Conservation (phyloP, 2,888 invertebrate genomes). For the Acheta domesticus region DNA sequence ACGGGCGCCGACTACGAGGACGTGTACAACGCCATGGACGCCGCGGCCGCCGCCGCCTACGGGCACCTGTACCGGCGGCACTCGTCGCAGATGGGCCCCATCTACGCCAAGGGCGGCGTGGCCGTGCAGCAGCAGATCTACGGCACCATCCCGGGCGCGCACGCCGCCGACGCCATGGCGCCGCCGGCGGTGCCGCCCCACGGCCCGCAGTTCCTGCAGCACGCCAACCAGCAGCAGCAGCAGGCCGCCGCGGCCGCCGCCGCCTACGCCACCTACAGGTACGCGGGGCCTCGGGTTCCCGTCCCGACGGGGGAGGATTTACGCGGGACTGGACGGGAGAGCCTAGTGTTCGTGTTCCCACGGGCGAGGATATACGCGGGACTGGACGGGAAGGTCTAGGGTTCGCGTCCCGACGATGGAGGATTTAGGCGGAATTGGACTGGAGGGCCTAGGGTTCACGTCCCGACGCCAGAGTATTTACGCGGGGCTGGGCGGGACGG, state of each 20-base stretch:
- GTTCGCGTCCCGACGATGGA: too few relatives aligned
- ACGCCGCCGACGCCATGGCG: not conserved
- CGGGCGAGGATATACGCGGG: not conserved
- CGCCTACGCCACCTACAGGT: not conserved
- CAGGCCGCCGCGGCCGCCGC: not conserved
- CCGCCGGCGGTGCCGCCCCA: conserved; percentile 20
- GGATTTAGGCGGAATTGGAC: too few relatives aligned
- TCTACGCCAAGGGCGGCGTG: conserved; percentile 44
- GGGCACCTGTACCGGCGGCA: conserved; percentile 57
- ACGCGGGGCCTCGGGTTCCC: not conserved
- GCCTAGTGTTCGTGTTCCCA: too few relatives aligned
- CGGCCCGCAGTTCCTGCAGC: not conserved
- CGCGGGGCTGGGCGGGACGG: too few relatives aligned
- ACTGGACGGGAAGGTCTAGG: too few relatives aligned
- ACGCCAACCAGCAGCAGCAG: not conserved
- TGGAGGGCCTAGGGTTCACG: too few relatives aligned
- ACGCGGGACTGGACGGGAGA: too few relatives aligned
- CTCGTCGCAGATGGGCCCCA: conserved; percentile 56
- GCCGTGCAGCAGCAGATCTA: not conserved
- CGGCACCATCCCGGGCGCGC: not conserved
- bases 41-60: conserved; percentile 42
- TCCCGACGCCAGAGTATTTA: too few relatives aligned
- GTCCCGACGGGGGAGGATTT: not conserved
- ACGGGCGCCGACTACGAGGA: conserved; percentile 68
- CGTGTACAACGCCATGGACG: conserved; percentile 54